Percentiles rank a stretch among this genome's conserved stretches.
Evolutionary conservation across 2,888 invertebrate species (phyloP).

Genomic region (Drosophila lutescens): DNA sequence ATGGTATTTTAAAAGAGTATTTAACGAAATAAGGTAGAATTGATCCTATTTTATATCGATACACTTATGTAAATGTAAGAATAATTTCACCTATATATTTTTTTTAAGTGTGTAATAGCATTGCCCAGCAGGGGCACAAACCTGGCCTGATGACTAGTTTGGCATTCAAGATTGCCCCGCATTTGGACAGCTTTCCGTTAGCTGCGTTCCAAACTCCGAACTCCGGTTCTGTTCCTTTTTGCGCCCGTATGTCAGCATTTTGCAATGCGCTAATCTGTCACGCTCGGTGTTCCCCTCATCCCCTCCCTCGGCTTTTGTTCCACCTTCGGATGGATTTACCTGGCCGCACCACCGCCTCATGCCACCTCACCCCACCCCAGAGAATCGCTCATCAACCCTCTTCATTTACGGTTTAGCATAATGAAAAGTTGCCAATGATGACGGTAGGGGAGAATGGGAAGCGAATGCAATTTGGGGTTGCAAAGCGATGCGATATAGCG

Average conservation of each 20-base stretch:
- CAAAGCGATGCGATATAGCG: slow-evolving; percentile 49
- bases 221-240: slow-evolving; percentile 12
- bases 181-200: slow-evolving; percentile 57
- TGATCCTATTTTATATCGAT: too few relatives aligned
- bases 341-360: slow-evolving; percentile 52
- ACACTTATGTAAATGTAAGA: too few relatives aligned
- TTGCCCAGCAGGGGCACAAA: slow-evolving; percentile 7
- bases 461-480: slow-evolving; percentile 80
- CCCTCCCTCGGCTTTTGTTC: slow-evolving; percentile 44
- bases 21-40: too few relatives aligned
- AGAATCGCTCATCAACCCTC: slow-evolving; percentile 58
- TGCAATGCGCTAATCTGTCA: slow-evolving; percentile 68
- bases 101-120: slow-evolving; percentile 2
- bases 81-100: not conserved
- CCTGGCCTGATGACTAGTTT: slow-evolving; percentile 45
- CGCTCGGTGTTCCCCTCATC: slow-evolving; percentile 55
- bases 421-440: slow-evolving; percentile 77
- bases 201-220: slow-evolving; percentile 2
- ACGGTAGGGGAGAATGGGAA: slow-evolving; percentile 46
- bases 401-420: slow-evolving; percentile 78
- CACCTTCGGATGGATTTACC: slow-evolving; percentile 51
- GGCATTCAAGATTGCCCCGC: slow-evolving; percentile 54
- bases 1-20: too few relatives aligned
- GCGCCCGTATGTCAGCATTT: slow-evolving; percentile 78
- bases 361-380: slow-evolving; percentile 48